Base-by-base conservation (phyloP, 2,888 invertebrate species). In the Trissolcus brochymenae region DNA sequence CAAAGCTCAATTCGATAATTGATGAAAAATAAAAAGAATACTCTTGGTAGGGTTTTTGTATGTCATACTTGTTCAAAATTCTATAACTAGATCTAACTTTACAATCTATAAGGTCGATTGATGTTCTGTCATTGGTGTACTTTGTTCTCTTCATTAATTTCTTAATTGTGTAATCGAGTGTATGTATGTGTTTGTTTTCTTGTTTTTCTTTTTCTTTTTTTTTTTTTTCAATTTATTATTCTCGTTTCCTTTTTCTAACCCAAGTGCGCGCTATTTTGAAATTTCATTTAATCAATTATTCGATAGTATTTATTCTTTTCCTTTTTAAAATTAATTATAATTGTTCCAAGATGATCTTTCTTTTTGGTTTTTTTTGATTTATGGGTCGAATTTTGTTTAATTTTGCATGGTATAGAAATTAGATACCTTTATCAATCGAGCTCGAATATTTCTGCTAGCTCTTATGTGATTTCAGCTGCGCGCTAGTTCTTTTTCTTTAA, bases 351-450 rank as follows among this genome's bases (percentile, higher is more conserved):
- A 11, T 11, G 35, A 35, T 1, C 1, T 11, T 35, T 14, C 49
- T 25, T 49, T 21, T 57, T 46, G 35, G 55, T 67, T 57, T 83
- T 83, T 81, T 83, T 55, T n/a, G n/a, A n/a, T n/a, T n/a, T 84
- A 78, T 68, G 72, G 73, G 78, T 64, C 74, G 50, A 66, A 71
- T 68, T 76, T 59, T 72, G 68, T 66, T 70, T 78, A 85, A 83
- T 86, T 83, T 87, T 86, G 85, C 81, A 81, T 81, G 83, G 84
- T 86, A 88, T 87, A 87, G 86, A 88, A 85, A 87, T 86, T 86
- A 83, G 85, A 88, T 89, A 89, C 89, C 89, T 89, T 88, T 83
- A 25, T 51, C 59, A 17, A 59, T 74, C 74, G 59, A 67, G 73
- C 66, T 74, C 53, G 56, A 46, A 62, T 50, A 17, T 66, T 41